These are phyloP conservation scores for Pectinophora gossypiella DNA, from an alignment of 1,140 invertebrate genomes.

Conservation along the genomic window DNA sequence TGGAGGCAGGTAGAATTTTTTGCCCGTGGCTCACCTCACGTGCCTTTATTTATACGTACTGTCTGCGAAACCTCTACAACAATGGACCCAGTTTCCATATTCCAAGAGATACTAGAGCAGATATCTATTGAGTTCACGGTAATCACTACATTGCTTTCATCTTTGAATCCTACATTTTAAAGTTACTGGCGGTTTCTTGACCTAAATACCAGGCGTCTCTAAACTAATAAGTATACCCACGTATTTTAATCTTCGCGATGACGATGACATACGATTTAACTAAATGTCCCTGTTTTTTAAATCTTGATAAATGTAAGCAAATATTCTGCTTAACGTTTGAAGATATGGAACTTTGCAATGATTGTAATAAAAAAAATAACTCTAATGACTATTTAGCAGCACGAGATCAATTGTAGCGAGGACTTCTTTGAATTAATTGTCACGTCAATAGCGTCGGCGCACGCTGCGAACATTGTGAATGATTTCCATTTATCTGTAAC, in stretches of 20 bases:
- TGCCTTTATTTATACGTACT: slow-evolving; percentile 25
- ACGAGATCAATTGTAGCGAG: slow-evolving; percentile 12
- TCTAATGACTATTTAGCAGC: too few relatives aligned
- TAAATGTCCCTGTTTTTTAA: too few relatives aligned
- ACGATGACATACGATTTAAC: too few relatives aligned
- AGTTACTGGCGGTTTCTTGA: neutral
- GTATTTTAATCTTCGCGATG: too few relatives aligned
- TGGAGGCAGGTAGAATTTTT: slow-evolving; percentile 36
- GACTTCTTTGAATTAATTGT: slow-evolving; percentile 23
- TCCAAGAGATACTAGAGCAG: too few relatives aligned
- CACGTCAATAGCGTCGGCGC: slow-evolving; percentile 25
- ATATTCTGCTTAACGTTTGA: too few relatives aligned
- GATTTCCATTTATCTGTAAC: slow-evolving; percentile 51
- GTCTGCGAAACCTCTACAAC: neutral
- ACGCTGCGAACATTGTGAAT: slow-evolving; percentile 32
- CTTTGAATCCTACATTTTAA: slow-evolving; percentile 17
- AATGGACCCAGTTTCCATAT: neutral
- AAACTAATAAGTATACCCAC: too few relatives aligned
- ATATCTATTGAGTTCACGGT: neutral
- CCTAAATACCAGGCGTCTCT: neutral
- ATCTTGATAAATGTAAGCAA: too few relatives aligned
- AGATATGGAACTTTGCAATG: too few relatives aligned
- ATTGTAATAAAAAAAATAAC: too few relatives aligned
- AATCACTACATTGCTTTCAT: slow-evolving; percentile 8
- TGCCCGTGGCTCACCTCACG: slow-evolving; percentile 23